Percentiles rank a stretch among this genome's conserved stretches.
These are phyloP conservation scores for Pammene fasciana DNA, from an alignment of 2,888 invertebrate species.

Conservation along the genomic window DNA sequence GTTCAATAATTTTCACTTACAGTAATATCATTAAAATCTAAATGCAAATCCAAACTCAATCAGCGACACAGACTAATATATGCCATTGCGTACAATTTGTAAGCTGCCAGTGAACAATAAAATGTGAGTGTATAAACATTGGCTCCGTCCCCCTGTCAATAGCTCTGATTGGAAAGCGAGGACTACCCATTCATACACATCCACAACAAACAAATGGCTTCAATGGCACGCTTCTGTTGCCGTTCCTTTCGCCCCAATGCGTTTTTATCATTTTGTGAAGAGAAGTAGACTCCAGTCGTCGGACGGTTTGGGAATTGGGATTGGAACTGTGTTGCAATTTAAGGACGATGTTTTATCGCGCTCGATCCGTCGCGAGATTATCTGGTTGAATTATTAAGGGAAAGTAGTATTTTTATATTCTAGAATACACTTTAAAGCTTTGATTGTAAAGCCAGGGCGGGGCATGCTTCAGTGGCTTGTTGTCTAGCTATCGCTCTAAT, in stretches of 20 bases:
- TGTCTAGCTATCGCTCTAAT: neutral
- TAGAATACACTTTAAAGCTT: neutral
- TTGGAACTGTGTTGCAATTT: conserved; percentile 31
- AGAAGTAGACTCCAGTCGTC: conserved; percentile 7
- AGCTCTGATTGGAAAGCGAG: conserved; percentile 64
- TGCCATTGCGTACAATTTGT: conserved; percentile 30
- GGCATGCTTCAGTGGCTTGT: neutral
- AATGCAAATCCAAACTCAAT: conserved; percentile 5
- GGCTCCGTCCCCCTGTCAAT: conserved; percentile 63
- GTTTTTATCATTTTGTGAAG: conserved; percentile 14
- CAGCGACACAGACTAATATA: conserved; percentile 25
- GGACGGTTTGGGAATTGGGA: conserved; percentile 15
- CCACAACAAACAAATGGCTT: conserved; percentile 35
- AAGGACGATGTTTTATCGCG: conserved; percentile 37
- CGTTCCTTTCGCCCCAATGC: conserved; percentile 33
- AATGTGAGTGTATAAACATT: conserved; percentile 53
- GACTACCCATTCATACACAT: conserved; percentile 35
- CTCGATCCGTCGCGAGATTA: conserved; percentile 31
- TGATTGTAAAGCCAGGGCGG: neutral
- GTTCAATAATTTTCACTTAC: no score
- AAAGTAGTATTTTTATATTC: conserved; percentile 17
- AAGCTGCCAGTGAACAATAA: conserved; percentile 37
- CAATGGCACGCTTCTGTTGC: conserved; percentile 26
- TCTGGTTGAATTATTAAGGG: conserved; percentile 36
- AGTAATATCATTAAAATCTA: no score